Evolutionary conservation across 2,113 vertebrate species (phyloP).

Genomic region (Apistogramma diplotaenia): DNA sequence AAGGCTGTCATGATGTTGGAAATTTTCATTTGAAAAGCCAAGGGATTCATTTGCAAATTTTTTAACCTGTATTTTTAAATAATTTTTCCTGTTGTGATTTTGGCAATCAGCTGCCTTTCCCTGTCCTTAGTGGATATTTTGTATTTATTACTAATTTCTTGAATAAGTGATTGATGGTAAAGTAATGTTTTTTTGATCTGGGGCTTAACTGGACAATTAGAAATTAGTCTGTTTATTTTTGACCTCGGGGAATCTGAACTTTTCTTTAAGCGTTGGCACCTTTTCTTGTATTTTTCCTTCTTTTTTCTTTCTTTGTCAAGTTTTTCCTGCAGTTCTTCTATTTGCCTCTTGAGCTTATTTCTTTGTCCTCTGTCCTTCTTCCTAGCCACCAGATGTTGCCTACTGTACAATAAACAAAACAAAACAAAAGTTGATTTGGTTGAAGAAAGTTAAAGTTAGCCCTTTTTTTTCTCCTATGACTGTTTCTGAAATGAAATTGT

Average conservation of each 20-base stretch:
- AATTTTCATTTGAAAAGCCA: not conserved
- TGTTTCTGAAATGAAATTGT: too few species aligned
- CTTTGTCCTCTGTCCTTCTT: too few species aligned
- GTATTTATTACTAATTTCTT: not conserved
- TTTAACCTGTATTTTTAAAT: not conserved
- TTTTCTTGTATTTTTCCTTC: not conserved
- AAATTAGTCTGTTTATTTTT: not conserved
- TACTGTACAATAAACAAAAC: too few species aligned
- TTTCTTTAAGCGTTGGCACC: not conserved
- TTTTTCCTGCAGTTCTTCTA: not conserved
- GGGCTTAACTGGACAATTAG: not conserved
- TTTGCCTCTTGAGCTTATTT: not conserved
- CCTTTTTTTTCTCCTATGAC: too few species aligned
- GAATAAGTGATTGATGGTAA: not conserved
- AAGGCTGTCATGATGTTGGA: not conserved
- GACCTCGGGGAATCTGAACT: not conserved
- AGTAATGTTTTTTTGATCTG: not conserved
- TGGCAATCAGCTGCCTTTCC: not conserved
- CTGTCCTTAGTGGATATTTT: not conserved
- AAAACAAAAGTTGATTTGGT: too few species aligned
- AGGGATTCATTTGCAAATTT: not conserved
- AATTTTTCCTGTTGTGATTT: not conserved
- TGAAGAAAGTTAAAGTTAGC: too few species aligned
- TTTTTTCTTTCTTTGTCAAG: not conserved
- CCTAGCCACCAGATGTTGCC: too few species aligned